A percentile compares a stretch with the other conserved stretches of the same genome.
Evolutionary conservation across 2,113 vertebrate genomes (phyloP).

Genomic region (Sula dactylatra): DNA sequence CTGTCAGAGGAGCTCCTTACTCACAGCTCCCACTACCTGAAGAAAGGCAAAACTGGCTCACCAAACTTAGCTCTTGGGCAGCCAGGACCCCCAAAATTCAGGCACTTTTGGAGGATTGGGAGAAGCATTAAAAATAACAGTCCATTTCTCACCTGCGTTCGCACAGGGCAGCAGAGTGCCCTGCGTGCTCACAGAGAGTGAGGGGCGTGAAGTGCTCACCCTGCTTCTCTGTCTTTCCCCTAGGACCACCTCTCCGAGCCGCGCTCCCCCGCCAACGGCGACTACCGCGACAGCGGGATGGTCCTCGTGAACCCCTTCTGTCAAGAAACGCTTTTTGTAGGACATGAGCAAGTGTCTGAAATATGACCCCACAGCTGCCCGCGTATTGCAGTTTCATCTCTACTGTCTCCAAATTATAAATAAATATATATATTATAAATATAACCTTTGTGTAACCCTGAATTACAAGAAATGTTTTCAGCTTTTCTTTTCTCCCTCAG

Average conservation of each 20-base stretch:
- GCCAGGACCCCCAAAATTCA: background rate
- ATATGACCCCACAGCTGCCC: conserved; percentile 74
- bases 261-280: conserved; percentile 91
- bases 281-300: conserved; percentile 91
- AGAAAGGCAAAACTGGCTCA: background rate
- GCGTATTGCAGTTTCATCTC: background rate
- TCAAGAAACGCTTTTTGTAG: conserved; percentile 94
- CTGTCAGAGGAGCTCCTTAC: background rate
- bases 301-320: conserved; percentile 99
- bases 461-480: conserved; percentile 74
- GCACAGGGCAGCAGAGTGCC: background rate
- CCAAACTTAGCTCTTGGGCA: background rate
- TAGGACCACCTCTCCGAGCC: conserved; percentile 90
- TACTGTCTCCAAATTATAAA: conserved; percentile 71
- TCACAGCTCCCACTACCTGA: background rate
- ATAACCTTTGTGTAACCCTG: conserved; percentile 80
- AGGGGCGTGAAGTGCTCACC: background rate
- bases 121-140: background rate
- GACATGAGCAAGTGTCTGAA: conserved; percentile 88
- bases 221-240: conserved; percentile 17
- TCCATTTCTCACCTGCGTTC: background rate
- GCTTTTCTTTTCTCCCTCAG: conserved; percentile 72
- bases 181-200: rapidly evolving
- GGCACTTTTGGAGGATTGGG: background rate
- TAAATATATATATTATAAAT: conserved; percentile 81